phyloP scores from a whole-genome alignment of 2,113 vertebrate species.

The Nipponia nippon region DNA sequence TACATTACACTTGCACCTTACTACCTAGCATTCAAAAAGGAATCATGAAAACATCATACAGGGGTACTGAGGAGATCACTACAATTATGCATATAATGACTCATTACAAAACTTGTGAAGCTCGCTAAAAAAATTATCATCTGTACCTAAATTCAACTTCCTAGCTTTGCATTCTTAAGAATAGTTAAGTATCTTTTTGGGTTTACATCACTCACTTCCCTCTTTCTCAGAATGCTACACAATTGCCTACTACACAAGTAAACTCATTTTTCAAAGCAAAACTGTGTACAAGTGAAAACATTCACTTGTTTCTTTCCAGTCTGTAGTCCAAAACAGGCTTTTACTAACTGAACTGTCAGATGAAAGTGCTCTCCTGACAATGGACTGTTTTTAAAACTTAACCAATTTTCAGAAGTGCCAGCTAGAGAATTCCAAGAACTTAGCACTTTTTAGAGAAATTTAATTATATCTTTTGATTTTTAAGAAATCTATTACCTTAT shows the following conservation, averaged over 20 bases:
- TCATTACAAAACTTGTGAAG: background rate
- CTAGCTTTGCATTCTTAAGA: background rate
- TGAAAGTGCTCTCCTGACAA: background rate
- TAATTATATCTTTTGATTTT: background rate
- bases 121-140: fast-evolving
- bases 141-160: background rate
- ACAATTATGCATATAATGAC: background rate
- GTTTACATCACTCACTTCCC: background rate
- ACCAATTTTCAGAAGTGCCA: background rate
- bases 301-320: background rate
- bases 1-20: background rate
- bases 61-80: background rate
- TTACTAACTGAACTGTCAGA: background rate
- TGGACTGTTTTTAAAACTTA: background rate
- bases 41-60: background rate
- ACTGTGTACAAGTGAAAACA: background rate
- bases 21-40: background rate
- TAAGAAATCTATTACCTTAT: conserved; percentile 81
- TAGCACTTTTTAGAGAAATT: background rate
- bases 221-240: background rate
- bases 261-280: background rate
- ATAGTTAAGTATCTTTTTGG: background rate
- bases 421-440: background rate
- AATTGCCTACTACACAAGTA: background rate
- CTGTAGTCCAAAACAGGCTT: background rate